Evolutionary conservation across 2,113 vertebrate species (phyloP).

Genomic region (Laticauda colubrina): DNA sequence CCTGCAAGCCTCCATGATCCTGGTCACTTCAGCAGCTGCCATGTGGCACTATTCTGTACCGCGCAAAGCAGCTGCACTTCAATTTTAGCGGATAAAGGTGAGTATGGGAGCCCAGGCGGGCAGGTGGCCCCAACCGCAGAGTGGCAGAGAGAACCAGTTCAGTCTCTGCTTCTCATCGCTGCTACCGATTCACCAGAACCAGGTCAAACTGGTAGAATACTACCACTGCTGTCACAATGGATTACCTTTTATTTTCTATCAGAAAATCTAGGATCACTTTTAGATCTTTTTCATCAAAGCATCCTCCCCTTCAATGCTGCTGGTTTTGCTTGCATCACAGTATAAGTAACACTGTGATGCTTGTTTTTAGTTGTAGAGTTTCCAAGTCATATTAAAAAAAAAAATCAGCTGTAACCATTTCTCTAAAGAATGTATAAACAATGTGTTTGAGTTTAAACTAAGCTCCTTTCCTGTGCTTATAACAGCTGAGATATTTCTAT

Average conservation of each 20-base stretch:
- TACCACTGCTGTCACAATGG: background rate
- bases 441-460: background rate
- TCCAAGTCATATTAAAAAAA: background rate
- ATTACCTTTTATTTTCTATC: constrained; percentile 62
- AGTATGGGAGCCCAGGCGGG: no score
- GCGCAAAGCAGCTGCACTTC: no score
- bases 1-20: no score
- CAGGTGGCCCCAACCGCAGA: no score
- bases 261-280: background rate
- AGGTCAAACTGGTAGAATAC: no score
- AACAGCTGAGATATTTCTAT: background rate
- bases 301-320: accelerated
- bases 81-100: no score
- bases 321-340: background rate
- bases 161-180: no score
- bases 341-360: background rate
- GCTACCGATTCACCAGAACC: no score
- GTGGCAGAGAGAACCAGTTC: no score
- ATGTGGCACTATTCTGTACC: no score
- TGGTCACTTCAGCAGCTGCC: no score
- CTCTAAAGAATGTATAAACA: background rate
- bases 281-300: constrained; percentile 15
- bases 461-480: background rate
- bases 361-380: accelerated
- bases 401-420: background rate